Evolutionary conservation across 2,888 invertebrate species (phyloP), one percentile per base, ranked within the genome.

Genomic region (Argyra leucocephala): DNA sequence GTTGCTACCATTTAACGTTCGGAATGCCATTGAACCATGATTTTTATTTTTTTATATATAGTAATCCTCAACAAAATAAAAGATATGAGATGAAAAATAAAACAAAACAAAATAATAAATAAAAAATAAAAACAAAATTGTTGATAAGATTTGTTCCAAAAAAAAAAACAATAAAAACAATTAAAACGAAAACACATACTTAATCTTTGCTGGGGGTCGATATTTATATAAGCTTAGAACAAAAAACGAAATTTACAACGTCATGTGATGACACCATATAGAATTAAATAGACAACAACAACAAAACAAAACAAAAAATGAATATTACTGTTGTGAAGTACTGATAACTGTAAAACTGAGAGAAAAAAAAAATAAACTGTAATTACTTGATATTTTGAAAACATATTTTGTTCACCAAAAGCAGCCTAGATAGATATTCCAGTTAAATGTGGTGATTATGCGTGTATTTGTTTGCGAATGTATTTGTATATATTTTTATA

Each of bases 81-180:
- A 26, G 26, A 26, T 26, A 26, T 26, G 31, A 6, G 31, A 31
- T 2, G 7, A 31, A 31, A 31, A 31, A 6, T 31, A 31, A 31
- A 48, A 31, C 6, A 31, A 31, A 5, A 31, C 31, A 48, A n/a
- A 48, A 48, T 18, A 12, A 48, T 18, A 48, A 48, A 12, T 48
- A 48, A 48, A 37, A 37, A 48, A 48, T 48, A 48, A 48, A 48
- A 18, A n/a, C 48, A 48, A 48, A 31, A 48, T 1, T 3, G 12
- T 48, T 48, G 48, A 48, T 48, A 48, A 48, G 48, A 48, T 48
- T 48, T 48, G 15, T 48, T 48, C 48, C 18, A 48, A 48, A 48
- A 18, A 37, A 18, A 48, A 48, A 48, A 2, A 48, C n/a, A n/a
- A n/a, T n/a, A n/a, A n/a, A n/a, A n/a, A n/a, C n/a, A n/a, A n/a